Percentiles rank a stretch among this genome's conserved stretches.
Evolutionary conservation across 2,113 vertebrate genomes (phyloP).

Genomic region (Siniperca knerii): DNA sequence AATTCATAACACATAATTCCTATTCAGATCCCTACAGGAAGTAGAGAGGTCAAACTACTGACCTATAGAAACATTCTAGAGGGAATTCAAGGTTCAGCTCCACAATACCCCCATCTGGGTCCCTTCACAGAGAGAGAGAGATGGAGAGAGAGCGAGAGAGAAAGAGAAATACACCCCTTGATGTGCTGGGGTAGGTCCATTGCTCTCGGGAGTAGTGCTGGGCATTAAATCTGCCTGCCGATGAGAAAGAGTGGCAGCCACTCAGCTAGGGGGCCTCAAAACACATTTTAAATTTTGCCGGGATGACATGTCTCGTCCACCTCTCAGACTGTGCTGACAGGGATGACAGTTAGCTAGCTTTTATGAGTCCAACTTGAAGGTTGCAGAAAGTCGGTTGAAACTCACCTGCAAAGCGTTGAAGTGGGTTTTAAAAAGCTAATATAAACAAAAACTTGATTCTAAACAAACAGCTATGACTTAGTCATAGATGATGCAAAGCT

Average conservation of each 20-base stretch:
- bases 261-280: slow-evolving; percentile 74
- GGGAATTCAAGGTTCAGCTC: slow-evolving; percentile 65
- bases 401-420: neutral
- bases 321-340: slow-evolving; percentile 71
- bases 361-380: slow-evolving; percentile 70
- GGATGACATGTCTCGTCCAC: slow-evolving; percentile 75
- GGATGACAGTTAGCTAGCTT: slow-evolving; percentile 74
- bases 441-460: neutral
- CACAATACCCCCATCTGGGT: slow-evolving; percentile 54
- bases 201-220: slow-evolving; percentile 65
- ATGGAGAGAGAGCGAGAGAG: slow-evolving; percentile 7
- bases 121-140: slow-evolving; percentile 21
- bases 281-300: slow-evolving; percentile 80
- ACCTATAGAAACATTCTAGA: slow-evolving; percentile 51
- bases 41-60: slow-evolving; percentile 61
- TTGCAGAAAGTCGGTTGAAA: slow-evolving; percentile 66
- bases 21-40: slow-evolving; percentile 51
- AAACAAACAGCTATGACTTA: slow-evolving; percentile 1
- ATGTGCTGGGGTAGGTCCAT: slow-evolving; percentile 53
- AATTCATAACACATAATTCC: slow-evolving; percentile 29
- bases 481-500: slow-evolving; percentile 24
- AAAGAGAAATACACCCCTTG: slow-evolving; percentile 50
- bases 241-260: slow-evolving; percentile 76
- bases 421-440: slow-evolving; percentile 1
- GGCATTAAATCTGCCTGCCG: slow-evolving; percentile 78